Evolutionary conservation across 2,113 vertebrate species (phyloP).

Genomic region (Apodemus speciosus): DNA sequence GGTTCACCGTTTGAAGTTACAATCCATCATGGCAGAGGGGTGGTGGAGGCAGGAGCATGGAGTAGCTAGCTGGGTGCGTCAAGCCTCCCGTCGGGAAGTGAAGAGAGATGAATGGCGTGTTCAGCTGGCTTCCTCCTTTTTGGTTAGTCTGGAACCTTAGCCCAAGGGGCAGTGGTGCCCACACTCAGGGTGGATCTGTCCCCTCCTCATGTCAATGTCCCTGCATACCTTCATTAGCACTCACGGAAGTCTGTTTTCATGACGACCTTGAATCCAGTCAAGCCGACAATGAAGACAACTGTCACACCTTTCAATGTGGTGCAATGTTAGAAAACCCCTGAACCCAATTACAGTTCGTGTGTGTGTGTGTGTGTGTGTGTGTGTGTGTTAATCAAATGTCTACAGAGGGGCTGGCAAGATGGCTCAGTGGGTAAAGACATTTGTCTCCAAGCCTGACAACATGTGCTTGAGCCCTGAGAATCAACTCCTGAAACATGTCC

Average conservation of each 20-base stretch:
- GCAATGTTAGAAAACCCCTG: background rate
- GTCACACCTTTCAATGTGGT: background rate
- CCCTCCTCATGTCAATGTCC: background rate
- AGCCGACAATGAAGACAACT: background rate
- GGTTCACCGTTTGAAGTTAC: background rate
- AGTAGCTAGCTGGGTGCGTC: background rate
- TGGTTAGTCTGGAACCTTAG: background rate
- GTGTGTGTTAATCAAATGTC: background rate
- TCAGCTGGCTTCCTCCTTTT: background rate
- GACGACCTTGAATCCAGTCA: background rate
- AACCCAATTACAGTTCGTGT: background rate
- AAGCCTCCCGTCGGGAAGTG: background rate
- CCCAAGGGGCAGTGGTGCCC: background rate
- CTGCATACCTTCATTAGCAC: background rate
- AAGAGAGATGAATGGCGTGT: background rate
- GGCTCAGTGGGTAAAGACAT: too few species aligned
- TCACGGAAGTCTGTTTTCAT: background rate
- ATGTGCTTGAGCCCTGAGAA: background rate
- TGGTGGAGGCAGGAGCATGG: background rate
- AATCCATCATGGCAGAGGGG: background rate
- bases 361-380: background rate
- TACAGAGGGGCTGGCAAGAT: background rate
- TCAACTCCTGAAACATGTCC: background rate
- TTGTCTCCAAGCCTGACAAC: background rate
- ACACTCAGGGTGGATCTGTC: background rate